These are phyloP conservation scores for Ptychochromis oligacanthus DNA, from an alignment of 2,113 vertebrate species.

Conservation along the genomic window DNA sequence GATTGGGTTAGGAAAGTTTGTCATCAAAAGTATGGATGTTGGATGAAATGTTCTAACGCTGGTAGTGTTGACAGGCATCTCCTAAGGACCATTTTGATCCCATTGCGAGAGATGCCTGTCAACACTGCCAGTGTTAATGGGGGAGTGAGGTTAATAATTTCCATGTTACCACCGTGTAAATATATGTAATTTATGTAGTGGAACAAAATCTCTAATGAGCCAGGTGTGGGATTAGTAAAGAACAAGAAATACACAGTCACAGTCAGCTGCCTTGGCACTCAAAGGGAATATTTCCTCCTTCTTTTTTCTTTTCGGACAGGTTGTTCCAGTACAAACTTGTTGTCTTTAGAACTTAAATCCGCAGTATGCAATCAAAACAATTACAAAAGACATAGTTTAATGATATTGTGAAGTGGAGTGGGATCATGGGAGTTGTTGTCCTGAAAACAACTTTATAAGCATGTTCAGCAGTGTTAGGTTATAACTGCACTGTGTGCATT, in stretches of 20 bases:
- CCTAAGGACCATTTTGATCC: too few species aligned
- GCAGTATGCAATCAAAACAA: neutral
- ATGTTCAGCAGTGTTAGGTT: neutral
- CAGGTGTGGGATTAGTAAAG: neutral
- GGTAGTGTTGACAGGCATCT: too few species aligned
- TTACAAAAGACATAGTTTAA: neutral
- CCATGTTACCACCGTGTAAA: neutral
- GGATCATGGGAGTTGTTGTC: neutral
- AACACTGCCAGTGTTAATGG: neutral
- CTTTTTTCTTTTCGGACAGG: neutral
- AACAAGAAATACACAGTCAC: neutral
- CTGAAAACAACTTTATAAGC: neutral
- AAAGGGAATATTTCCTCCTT: neutral
- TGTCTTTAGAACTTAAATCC: neutral
- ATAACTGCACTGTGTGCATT: neutral
- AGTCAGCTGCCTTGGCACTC: neutral
- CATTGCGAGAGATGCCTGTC: fast-evolving
- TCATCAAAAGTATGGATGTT: neutral
- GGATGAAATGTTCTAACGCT: neutral
- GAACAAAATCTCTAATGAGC: neutral
- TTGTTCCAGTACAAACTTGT: neutral
- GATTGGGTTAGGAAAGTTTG: neutral
- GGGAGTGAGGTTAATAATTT: neutral
- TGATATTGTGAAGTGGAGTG: neutral
- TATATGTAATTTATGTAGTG: neutral